Base-by-base conservation (phyloP, 2,888 invertebrate species). In the Ashinkailepas kermadecensis region DNA sequence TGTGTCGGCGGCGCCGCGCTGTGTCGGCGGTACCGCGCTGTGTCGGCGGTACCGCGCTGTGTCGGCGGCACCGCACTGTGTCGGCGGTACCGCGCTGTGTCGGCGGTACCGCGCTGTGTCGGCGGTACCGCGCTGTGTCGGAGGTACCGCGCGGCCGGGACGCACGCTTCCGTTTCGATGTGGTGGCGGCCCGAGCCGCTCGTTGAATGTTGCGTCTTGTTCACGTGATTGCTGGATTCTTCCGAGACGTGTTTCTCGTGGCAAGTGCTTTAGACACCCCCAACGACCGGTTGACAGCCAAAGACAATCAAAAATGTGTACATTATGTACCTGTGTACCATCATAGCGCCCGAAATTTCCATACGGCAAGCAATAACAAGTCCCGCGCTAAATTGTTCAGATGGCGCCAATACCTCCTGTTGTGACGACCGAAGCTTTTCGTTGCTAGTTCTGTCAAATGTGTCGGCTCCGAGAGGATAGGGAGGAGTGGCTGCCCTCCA, bases 401-500 rank as follows among this genome's bases (percentile, higher is more conserved):
- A 62, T 23, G 65, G 23, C 70, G 70, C 70, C 3, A 39, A 39
- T 70, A 70, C 70, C 70, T 70, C 70, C 70, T 39, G 70, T 70
- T 70, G 70, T 70, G 70, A 70, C 70, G 23, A 10, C 70, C 3
- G 70, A 70, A 10, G 70, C 70, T 70, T 70, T 70, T 39, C 25
- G 70, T 70, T 70, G 39, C 70, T 70, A 70, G 39, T 39, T 70
- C 70, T 39, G 39, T 25, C 70, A 70, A 15, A 15, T 12, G 15
- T 70, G 39, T 70, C 25, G 39, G 70, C 70, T 70, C 70, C 15
- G 39, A 67, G 25, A 62, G 62, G 39, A 39, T 70, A 70, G 70
- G 70, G 70, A 70, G 70, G 70, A 39, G 39, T 39, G 70, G 39
- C 6, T 70, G 39, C 23, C 70, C 70, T 70, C 70, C 70, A 70